A percentile compares a stretch with the other conserved stretches of the same genome.
Conservation (phyloP, 2,797 vertebrate species). For the Parambassis ranga region DNA sequence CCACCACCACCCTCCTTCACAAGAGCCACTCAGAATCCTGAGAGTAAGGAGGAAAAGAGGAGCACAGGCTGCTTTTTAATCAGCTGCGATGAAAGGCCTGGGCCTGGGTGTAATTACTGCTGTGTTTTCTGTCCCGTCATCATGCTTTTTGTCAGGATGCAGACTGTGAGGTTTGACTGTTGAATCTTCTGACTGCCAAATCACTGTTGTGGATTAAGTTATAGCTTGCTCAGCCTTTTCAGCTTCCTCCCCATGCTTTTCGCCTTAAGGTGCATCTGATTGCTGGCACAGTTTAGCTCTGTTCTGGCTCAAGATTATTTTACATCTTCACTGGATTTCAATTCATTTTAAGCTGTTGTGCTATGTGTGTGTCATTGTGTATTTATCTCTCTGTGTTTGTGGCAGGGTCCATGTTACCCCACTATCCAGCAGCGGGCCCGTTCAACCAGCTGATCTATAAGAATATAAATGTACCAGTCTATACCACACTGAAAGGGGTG, state of each 20-base stretch:
- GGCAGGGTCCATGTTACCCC: constrained; percentile 82
- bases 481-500: constrained; percentile 94
- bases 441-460: constrained; percentile 90
- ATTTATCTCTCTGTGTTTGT: not conserved
- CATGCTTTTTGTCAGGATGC: constrained; percentile 32
- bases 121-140: constrained; percentile 20
- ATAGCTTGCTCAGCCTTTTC: constrained; percentile 24
- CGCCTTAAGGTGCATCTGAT: constrained; percentile 18
- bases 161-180: constrained; percentile 20
- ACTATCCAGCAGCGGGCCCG: constrained; percentile 79
- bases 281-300: not conserved
- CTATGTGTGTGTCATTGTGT: not conserved
- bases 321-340: too few species aligned
- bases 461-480: constrained; percentile 91
- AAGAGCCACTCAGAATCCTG: constrained; percentile 22
- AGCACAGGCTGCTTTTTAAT: constrained; percentile 70
- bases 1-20: constrained; percentile 18
- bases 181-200: constrained; percentile 24
- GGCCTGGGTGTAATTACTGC: constrained; percentile 67
- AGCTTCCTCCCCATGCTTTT: constrained; percentile 9
- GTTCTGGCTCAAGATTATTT: not conserved
- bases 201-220: constrained; percentile 39
- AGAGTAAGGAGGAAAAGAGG: not conserved
- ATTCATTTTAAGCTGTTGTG: not conserved
- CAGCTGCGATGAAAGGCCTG: constrained; percentile 69